Percentiles rank a stretch among this genome's conserved stretches.
Conservation (phyloP, 2,888 invertebrate species). For the Pristionchus maxplancki region DNA sequence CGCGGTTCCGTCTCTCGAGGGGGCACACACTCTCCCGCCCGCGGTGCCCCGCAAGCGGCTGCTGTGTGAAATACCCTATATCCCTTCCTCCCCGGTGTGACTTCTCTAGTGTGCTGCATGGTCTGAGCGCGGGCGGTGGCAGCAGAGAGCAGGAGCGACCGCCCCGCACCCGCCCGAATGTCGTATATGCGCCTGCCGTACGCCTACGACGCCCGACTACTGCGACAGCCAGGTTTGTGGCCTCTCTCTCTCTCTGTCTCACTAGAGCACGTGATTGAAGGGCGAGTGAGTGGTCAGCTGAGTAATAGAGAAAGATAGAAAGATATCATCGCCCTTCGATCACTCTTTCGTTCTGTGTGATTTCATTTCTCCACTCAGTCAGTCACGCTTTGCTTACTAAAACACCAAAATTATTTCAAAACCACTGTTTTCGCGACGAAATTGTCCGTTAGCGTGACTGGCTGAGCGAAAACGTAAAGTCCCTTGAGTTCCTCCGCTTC, state of each 20-base stretch:
- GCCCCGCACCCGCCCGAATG: slow-evolving; percentile 6
- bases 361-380: not conserved
- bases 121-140: not conserved
- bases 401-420: not conserved
- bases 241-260: not conserved
- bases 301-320: not conserved
- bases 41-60: not conserved
- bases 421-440: not conserved
- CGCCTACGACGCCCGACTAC: slow-evolving; percentile 46
- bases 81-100: not conserved
- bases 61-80: not conserved
- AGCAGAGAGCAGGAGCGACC: not conserved
- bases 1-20: not conserved
- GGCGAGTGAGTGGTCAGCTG: not conserved
- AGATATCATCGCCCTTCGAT: not conserved
- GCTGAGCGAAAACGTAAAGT: not conserved
- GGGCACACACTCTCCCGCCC: not conserved
- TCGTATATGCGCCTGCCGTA: slow-evolving; percentile 45
- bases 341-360: not conserved
- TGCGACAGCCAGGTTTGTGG: slow-evolving; percentile 1
- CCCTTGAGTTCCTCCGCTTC: not conserved
- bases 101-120: slow-evolving; percentile 1
- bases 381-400: not conserved
- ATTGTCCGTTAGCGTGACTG: not conserved
- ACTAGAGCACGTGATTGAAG: not conserved